phyloP scores from a whole-genome alignment of 2,113 vertebrate genomes.

The Myotis davidii region DNA sequence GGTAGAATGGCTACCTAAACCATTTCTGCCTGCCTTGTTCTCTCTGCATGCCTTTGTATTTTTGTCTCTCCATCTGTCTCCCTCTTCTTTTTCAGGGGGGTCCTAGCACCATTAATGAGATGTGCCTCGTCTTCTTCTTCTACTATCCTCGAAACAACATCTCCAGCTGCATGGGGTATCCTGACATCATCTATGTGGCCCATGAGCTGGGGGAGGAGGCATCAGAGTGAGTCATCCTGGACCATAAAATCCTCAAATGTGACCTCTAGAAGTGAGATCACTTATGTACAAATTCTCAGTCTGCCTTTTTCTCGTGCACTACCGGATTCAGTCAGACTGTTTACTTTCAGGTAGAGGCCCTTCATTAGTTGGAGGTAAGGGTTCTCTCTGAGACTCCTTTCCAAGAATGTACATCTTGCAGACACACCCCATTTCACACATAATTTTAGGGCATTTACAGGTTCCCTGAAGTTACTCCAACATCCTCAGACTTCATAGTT shows the following conservation, averaged over 20 bases:
- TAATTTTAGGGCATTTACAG: neutral
- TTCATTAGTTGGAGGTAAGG: neutral
- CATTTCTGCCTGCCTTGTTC: too few relatives aligned
- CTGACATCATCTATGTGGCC: slow-evolving; percentile 66
- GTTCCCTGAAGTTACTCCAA: neutral
- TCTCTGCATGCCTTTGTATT: neutral
- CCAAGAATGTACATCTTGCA: neutral
- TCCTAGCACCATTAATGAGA: slow-evolving; percentile 86
- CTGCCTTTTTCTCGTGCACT: neutral
- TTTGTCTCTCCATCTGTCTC: neutral
- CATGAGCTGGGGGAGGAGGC: slow-evolving; percentile 71
- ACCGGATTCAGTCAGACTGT: neutral
- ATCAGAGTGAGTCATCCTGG: slow-evolving; percentile 77
- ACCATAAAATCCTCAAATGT: neutral
- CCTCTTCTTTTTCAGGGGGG: slow-evolving; percentile 83
- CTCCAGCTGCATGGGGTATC: slow-evolving; percentile 83
- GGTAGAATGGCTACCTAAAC: neutral
- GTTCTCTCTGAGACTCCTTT: neutral
- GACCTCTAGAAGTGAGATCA: neutral
- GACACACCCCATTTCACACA: neutral
- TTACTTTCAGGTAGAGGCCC: neutral
- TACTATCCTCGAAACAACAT: slow-evolving; percentile 88
- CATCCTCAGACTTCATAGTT: neutral
- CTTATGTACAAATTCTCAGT: neutral
- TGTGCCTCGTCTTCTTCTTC: slow-evolving; percentile 90